Conservation (phyloP, 2,113 vertebrate genomes). For the Pipra filicauda region DNA sequence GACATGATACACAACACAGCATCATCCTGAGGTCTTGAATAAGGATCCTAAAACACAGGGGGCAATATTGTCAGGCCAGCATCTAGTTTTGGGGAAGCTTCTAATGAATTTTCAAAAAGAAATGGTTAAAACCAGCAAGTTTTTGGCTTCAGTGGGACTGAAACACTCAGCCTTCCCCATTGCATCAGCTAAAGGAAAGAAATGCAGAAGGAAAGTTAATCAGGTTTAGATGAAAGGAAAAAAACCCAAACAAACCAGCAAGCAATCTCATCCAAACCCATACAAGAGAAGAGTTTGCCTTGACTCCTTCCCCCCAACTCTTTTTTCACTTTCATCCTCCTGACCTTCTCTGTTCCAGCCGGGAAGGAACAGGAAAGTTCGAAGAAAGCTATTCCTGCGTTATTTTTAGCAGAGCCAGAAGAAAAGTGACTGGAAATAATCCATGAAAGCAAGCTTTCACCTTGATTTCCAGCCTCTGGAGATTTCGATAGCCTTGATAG, state of each 20-base stretch:
- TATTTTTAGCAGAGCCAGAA: slow-evolving; percentile 59
- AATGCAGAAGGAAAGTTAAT: neutral
- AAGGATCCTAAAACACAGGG: neutral
- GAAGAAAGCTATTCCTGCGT: slow-evolving; percentile 13
- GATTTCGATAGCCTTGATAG: slow-evolving; percentile 37
- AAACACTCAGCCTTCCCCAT: neutral
- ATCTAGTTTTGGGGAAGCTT: neutral
- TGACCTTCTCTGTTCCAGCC: slow-evolving; percentile 48
- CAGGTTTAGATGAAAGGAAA: neutral
- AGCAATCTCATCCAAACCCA: neutral
- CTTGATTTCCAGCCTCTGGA: slow-evolving; percentile 53
- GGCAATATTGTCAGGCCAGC: no score
- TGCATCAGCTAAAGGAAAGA: neutral
- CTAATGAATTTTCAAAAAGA: neutral
- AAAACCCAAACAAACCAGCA: neutral
- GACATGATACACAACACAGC: no score
- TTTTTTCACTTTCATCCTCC: slow-evolving; percentile 4
- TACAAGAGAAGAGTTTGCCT: neutral
- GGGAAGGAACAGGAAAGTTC: slow-evolving; percentile 38
- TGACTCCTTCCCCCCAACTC: neutral
- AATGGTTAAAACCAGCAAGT: neutral
- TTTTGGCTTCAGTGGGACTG: neutral
- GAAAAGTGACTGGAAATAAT: slow-evolving; percentile 59
- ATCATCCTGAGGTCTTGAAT: neutral
- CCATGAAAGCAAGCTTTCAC: slow-evolving; percentile 56